These are phyloP conservation scores for Tetrao urogallus DNA, from an alignment of 2,113 vertebrate genomes.

Conservation along the genomic window DNA sequence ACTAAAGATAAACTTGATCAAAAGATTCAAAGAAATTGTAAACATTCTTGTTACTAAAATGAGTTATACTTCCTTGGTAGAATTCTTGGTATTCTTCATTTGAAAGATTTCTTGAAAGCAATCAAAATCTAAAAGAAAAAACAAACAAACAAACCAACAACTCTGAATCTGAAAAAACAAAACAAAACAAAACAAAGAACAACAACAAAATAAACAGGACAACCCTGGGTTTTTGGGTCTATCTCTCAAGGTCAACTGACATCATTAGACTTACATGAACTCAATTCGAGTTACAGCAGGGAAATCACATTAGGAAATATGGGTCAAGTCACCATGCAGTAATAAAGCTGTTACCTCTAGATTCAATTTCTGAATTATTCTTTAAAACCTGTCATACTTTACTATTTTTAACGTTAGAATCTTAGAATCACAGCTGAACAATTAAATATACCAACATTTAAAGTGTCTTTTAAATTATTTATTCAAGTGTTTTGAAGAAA, in stretches of 20 bases:
- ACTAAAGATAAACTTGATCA: background rate
- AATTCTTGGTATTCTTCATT: background rate
- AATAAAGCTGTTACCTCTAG: slow-evolving; percentile 77
- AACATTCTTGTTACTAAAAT: background rate
- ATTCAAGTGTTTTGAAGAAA: background rate
- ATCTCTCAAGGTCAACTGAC: slow-evolving; percentile 82
- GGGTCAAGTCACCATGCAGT: slow-evolving; percentile 77
- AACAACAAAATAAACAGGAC: slow-evolving; percentile 44
- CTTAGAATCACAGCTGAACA: background rate
- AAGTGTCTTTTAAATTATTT: background rate
- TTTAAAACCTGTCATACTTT: slow-evolving; percentile 35
- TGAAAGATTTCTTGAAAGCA: slow-evolving; percentile 44
- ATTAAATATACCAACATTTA: background rate
- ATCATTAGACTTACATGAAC: slow-evolving; percentile 83
- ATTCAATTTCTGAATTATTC: slow-evolving; percentile 45
- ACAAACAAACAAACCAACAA: background rate
- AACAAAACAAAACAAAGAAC: background rate
- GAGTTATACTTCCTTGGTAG: background rate
- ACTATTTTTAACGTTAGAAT: background rate
- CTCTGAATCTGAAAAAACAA: background rate
- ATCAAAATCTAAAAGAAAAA: slow-evolving; percentile 39
- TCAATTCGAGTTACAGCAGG: slow-evolving; percentile 81
- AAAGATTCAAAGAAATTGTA: background rate
- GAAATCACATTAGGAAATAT: slow-evolving; percentile 83
- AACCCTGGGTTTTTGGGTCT: slow-evolving; percentile 78